Conservation (phyloP, 2,797 vertebrate genomes). For the Pipistrellus pipistrellus region DNA sequence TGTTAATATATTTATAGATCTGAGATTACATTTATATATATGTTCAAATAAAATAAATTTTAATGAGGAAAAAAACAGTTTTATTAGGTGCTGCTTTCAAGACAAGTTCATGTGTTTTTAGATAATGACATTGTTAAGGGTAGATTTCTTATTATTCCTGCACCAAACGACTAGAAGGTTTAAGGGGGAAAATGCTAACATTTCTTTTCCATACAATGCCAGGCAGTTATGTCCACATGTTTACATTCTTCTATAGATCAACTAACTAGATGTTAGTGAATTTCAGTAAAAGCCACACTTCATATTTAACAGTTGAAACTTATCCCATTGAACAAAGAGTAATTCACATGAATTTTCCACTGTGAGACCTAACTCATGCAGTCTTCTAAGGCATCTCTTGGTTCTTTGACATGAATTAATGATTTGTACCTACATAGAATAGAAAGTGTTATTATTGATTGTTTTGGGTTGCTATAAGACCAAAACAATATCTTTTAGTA, state of each 20-base stretch:
- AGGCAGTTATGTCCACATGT: not conserved
- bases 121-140: slow-evolving; percentile 4
- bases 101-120: not conserved
- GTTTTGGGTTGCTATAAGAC: not conserved
- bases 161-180: not conserved
- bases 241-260: not conserved
- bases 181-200: not conserved
- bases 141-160: slow-evolving; percentile 9
- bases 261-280: not conserved
- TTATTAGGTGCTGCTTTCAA: not conserved
- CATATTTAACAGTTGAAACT: not conserved
- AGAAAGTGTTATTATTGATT: not conserved
- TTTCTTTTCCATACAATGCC: not conserved
- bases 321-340: not conserved
- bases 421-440: not conserved
- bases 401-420: not conserved
- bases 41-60: not conserved
- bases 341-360: not conserved
- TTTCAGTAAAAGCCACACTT: slow-evolving; percentile 6
- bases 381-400: not conserved
- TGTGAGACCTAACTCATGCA: not conserved
- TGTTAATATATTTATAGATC: not conserved
- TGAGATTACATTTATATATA: not conserved
- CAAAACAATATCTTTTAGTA: not conserved
- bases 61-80: not conserved